Evolutionary conservation across 2,888 invertebrate genomes (phyloP).

Genomic region (Zelleria hepariella): DNA sequence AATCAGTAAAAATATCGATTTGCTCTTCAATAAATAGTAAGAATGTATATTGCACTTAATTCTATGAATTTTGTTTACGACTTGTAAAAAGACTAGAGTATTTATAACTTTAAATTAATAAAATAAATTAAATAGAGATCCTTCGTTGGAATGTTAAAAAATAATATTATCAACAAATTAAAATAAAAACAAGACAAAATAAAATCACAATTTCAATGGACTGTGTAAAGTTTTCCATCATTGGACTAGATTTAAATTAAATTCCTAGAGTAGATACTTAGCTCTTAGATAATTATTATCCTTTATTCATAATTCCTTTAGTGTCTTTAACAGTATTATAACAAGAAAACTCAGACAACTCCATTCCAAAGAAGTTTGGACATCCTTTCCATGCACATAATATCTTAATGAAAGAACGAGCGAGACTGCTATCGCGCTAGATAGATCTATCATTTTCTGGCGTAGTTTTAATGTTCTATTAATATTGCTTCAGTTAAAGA

Average conservation of each 20-base stretch:
- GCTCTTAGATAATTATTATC: background rate
- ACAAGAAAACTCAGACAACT: background rate
- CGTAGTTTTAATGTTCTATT: background rate
- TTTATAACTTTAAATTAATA: slow-evolving; percentile 23
- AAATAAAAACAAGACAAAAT: slow-evolving; percentile 14
- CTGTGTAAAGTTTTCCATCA: background rate
- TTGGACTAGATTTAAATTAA: background rate
- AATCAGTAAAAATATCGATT: slow-evolving; percentile 1
- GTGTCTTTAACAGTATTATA: background rate
- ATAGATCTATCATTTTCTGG: background rate
- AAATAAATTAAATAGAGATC: slow-evolving; percentile 12
- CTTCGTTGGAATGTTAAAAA: slow-evolving; percentile 9
- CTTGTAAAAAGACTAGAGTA: slow-evolving; percentile 21
- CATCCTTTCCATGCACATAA: background rate
- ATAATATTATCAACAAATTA: slow-evolving; percentile 20
- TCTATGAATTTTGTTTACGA: slow-evolving; percentile 4
- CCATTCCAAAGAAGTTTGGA: too few relatives aligned
- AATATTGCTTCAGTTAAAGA: background rate
- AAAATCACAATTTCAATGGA: background rate
- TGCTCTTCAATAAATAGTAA: slow-evolving; percentile 2
- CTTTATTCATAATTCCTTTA: background rate
- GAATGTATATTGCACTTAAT: slow-evolving; percentile 12
- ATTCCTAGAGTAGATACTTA: background rate
- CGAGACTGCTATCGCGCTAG: background rate
- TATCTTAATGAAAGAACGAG: background rate